A percentile compares a stretch with the other conserved stretches of the same genome.
phyloP scores from a whole-genome alignment of 2,888 invertebrate genomes.

The Antheraea assamensis region DNA sequence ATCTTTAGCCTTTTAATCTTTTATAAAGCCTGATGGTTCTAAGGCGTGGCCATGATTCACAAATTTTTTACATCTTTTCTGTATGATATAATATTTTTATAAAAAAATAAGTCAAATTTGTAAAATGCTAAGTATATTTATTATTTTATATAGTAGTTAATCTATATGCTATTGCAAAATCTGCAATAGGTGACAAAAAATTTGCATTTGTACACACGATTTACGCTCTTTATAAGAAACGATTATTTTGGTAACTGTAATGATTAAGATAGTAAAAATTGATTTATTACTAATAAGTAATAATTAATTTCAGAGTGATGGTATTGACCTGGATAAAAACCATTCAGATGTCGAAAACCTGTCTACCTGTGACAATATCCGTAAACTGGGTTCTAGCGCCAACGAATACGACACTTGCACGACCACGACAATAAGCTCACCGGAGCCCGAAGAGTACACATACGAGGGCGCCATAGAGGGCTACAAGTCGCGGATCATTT shows the following conservation, averaged over 20 bases:
- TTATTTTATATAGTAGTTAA: too few relatives aligned
- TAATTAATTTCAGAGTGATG: slow-evolving; percentile 77
- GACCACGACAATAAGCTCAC: slow-evolving; percentile 85
- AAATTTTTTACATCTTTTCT: background rate
- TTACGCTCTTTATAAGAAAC: background rate
- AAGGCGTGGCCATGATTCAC: too few relatives aligned
- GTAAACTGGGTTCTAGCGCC: slow-evolving; percentile 76
- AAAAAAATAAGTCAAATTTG: too few relatives aligned
- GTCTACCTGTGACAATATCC: slow-evolving; percentile 73
- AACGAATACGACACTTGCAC: slow-evolving; percentile 86
- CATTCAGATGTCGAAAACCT: slow-evolving; percentile 79
- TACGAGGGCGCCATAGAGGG: slow-evolving; percentile 94
- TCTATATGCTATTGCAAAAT: background rate
- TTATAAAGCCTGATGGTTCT: too few relatives aligned
- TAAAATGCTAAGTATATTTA: too few relatives aligned
- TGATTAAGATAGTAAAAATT: too few relatives aligned
- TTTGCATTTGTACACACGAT: background rate
- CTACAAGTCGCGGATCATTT: slow-evolving; percentile 90
- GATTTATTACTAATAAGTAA: background rate
- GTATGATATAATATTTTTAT: background rate
- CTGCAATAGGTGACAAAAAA: background rate
- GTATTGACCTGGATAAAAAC: slow-evolving; percentile 80
- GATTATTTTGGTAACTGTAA: too few relatives aligned
- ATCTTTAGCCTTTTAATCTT: too few relatives aligned
- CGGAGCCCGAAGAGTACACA: slow-evolving; percentile 90